Evolutionary conservation across 2,888 invertebrate species (phyloP).

Genomic region (Heterodera filipjevi): DNA sequence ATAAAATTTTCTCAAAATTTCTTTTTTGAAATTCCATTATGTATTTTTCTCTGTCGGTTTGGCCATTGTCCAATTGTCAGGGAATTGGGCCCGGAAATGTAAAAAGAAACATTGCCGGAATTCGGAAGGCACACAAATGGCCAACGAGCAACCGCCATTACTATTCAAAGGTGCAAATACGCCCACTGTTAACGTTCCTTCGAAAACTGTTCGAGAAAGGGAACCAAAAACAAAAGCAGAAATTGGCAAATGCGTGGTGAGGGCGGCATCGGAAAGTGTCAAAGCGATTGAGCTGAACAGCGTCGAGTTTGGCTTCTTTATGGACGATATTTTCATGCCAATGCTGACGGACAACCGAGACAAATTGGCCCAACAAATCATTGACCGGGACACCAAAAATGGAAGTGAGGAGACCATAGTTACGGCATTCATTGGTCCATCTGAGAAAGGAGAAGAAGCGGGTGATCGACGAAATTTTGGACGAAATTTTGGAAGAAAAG

Average conservation of each 20-base stretch:
- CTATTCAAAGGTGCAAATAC: neutral
- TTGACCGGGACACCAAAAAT: neutral
- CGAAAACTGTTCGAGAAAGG: neutral
- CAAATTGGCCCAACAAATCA: neutral
- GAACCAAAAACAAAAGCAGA: neutral
- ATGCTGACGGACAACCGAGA: neutral
- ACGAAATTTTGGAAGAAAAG: neutral
- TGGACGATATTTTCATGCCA: neutral
- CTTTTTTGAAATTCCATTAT: too few species aligned
- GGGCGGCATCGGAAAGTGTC: neutral
- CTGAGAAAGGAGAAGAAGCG: neutral
- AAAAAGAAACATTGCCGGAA: too few species aligned
- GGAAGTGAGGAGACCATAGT: neutral
- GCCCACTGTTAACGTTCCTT: neutral
- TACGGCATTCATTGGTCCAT: neutral
- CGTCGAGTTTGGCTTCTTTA: neutral
- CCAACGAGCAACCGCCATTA: too few species aligned
- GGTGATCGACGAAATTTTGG: neutral
- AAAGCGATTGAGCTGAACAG: neutral
- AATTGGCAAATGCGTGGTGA: neutral
- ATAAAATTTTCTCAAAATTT: too few species aligned
- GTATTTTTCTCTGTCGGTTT: too few species aligned
- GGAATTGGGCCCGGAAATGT: too few species aligned
- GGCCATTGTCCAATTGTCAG: too few species aligned
- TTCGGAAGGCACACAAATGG: too few species aligned